Base-by-base conservation (phyloP, 2,888 invertebrate genomes). In the Halocaridina rubra region DNA sequence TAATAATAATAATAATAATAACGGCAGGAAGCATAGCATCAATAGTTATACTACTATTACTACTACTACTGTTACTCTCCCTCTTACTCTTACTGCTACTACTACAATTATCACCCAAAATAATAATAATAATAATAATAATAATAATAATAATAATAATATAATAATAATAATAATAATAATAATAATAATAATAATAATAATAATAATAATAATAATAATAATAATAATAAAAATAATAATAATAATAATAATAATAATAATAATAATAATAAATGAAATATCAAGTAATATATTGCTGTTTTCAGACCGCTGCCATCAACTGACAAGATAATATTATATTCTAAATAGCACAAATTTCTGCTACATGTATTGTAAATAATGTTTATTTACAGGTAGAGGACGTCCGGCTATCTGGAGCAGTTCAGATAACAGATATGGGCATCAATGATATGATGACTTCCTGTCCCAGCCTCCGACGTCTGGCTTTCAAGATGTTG, bases 401-500 rank as follows among this genome's bases (percentile, higher is more conserved):
- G 33, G 84, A 84, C 46, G 2, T 84, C 57, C 39, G 80, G 16
- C 33, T 84, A 19, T 79, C 84, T 1, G 84, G 79, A 24, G 84
- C 84, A 2, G n/a, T 27, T 5, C 79, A 57, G 57, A 33, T 84
- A 16, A 84, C 79, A 0, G 80, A 84, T 22, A 24, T n/a, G 1
- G 75, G 46, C 27, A 74, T 84, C 32, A 46, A 64, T n/a, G 67
- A 46, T 30, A 64, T 84, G 61, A 22, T 84, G 16, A 30, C 16
- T 10, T 46, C 74, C 8, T 79, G 79, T 16, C 84, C 84, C 0
- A 13, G n/a, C 29, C 84, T 84, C 39, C 79, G 74, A 5, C 84
- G 84, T 33, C 80, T 84, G 33, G 79, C 84, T 8, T 79, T 84
- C 69, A 84, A 84, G 75, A 79, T 84, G 79, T 39, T 84, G 53